phyloP scores from a whole-genome alignment of 1,140 invertebrate genomes.

The Araneus ventricosus region DNA sequence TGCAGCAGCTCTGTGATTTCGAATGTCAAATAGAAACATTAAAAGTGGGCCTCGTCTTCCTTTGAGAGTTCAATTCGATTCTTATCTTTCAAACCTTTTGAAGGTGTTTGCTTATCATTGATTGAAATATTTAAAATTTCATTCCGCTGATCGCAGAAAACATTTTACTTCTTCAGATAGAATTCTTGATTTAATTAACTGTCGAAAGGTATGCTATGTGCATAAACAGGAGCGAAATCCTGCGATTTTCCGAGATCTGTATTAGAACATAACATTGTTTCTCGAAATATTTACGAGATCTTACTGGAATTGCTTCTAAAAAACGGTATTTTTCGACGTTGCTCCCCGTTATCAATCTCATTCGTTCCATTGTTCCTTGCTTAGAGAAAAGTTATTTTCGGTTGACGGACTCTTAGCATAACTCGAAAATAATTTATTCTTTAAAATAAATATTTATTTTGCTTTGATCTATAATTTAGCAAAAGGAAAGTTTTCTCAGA shows the following conservation, averaged over 20 bases:
- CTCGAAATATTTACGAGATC: background rate
- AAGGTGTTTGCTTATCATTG: constrained; percentile 14
- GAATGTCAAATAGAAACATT: constrained; percentile 25
- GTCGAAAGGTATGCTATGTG: background rate
- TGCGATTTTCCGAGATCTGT: background rate
- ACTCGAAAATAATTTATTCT: too few relatives aligned
- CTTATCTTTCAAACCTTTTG: background rate
- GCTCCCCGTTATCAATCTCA: too few relatives aligned
- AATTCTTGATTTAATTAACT: constrained; percentile 5
- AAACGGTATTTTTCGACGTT: too few relatives aligned
- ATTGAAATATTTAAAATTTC: constrained; percentile 36
- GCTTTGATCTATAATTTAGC: too few relatives aligned
- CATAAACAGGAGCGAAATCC: background rate
- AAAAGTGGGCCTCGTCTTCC: background rate
- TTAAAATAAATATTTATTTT: too few relatives aligned
- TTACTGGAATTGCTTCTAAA: background rate
- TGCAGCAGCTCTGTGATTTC: constrained; percentile 14
- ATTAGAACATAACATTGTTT: background rate
- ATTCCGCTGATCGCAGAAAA: background rate
- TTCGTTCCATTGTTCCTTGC: too few relatives aligned
- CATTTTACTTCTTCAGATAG: background rate
- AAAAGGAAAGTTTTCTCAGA: too few relatives aligned
- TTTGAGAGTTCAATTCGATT: background rate
- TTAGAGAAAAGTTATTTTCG: too few relatives aligned
- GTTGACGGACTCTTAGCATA: too few relatives aligned